Base-by-base conservation (phyloP, 2,797 vertebrate species). In the Paguma larvata region DNA sequence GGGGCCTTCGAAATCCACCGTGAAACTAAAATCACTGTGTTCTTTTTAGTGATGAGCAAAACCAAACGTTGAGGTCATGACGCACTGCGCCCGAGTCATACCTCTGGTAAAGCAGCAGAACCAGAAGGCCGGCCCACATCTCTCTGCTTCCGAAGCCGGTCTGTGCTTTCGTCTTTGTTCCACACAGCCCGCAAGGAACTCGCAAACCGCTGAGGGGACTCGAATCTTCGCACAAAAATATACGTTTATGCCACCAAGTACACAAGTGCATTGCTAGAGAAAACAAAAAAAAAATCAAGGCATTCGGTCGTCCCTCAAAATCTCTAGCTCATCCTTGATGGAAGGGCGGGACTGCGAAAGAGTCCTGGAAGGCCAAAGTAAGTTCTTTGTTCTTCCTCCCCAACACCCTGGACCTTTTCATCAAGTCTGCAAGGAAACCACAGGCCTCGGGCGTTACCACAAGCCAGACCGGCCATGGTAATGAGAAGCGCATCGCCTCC, bases 141-240 rank as follows among this genome's bases (percentile, higher is more conserved):
- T 95, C 16, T 78, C 46, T 94, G n/a, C 14, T 92, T 96, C 25
- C 75, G 83, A 96, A 89, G 41, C 5, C 30, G 70, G 3, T 67
- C 51, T 86, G 2, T 77, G 53, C 51, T 88, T 75, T 90, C 44
- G 72, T 48, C 73, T 65, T 68, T 67, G n/a, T 19, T 48, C 34
- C 46, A 85, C 25, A 8, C 9, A 23, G 63, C 53, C 32, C 19
- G 34, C 34, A 44, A 73, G 65, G 21, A 62, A 38, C 41, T 79
- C 72, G 63, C 15, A 95, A 41, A 79, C 48, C 16, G 59, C 19
- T 19, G 32, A 68, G 41, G 25, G 48, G 15, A 32, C 77, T 44
- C 30, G 73, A 85, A 91, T 23, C 34, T 65, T 56, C 89, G 56
- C 41, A 53, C 46, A 73, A 44, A 73, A 56, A 46, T 62, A 46